Evolutionary conservation across 2,888 invertebrate species (phyloP).

Genomic region (Xylocampa areola): DNA sequence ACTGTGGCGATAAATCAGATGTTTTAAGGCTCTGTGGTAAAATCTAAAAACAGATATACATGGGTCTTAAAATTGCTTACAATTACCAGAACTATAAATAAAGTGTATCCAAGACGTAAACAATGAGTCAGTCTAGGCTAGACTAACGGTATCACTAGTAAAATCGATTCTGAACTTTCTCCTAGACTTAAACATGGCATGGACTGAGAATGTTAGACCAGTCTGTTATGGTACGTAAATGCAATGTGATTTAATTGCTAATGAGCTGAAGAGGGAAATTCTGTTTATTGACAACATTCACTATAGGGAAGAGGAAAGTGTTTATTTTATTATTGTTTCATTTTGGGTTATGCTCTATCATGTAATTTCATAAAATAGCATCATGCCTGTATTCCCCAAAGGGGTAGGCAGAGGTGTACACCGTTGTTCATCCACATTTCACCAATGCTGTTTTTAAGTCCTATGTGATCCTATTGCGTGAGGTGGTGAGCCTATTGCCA

Average conservation of each 20-base stretch:
- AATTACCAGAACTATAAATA: conserved; percentile 58
- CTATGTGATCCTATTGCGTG: too few species aligned
- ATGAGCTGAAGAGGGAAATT: conserved; percentile 17
- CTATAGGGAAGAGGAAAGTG: conserved; percentile 12
- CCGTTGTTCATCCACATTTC: too few species aligned
- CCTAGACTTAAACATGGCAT: conserved; percentile 66
- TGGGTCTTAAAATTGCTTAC: conserved; percentile 45
- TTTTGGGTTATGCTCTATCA: too few species aligned
- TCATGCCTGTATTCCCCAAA: too few species aligned
- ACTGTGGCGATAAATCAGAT: conserved; percentile 38
- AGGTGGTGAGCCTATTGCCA: too few species aligned
- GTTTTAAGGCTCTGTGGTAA: conserved; percentile 36
- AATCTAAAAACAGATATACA: conserved; percentile 49
- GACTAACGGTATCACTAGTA: conserved; percentile 52
- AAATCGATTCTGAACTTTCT: conserved; percentile 72
- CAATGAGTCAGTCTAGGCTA: conserved; percentile 66
- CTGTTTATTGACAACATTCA: conserved; percentile 13
- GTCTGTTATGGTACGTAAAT: conserved; percentile 55
- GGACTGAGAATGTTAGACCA: conserved; percentile 43
- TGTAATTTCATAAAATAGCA: too few species aligned
- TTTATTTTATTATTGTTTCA: not conserved
- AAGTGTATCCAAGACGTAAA: conserved; percentile 57
- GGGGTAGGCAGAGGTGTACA: too few species aligned
- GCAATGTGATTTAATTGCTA: conserved; percentile 41
- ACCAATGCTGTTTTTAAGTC: too few species aligned